Evolutionary conservation across 2,888 invertebrate species (phyloP).

Genomic region (Drosophila atripex): DNA sequence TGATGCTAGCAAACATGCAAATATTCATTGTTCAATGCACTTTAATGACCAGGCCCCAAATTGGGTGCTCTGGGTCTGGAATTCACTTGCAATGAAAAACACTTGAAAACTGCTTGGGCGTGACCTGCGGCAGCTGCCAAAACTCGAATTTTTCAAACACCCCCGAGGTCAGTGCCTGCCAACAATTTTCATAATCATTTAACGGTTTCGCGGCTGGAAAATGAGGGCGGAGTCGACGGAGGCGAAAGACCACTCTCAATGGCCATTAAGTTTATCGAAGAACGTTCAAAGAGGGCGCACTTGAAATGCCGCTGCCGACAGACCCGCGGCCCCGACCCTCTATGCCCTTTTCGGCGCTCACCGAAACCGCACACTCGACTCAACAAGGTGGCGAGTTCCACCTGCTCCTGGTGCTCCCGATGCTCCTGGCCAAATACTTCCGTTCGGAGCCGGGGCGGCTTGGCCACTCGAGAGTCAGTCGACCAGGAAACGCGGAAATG

Average conservation of each 20-base stretch:
- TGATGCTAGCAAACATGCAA: slow-evolving; percentile 13
- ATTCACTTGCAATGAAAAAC: slow-evolving; percentile 33
- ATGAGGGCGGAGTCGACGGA: slow-evolving; percentile 6
- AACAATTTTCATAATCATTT: slow-evolving; percentile 76
- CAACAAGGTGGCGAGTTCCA: slow-evolving; percentile 64
- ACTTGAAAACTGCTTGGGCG: slow-evolving; percentile 68
- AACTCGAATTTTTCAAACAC: slow-evolving; percentile 22
- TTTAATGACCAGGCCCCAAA: slow-evolving; percentile 17
- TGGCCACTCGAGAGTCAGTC: slow-evolving; percentile 61
- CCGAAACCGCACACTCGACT: slow-evolving; percentile 66
- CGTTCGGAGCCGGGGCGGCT: slow-evolving; percentile 18
- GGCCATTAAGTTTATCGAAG: slow-evolving; percentile 78
- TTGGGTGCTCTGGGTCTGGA: slow-evolving; percentile 27
- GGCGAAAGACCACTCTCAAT: slow-evolving; percentile 57
- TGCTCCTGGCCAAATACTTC: slow-evolving; percentile 49
- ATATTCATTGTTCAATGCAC: slow-evolving; percentile 1
- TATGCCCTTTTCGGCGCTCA: slow-evolving; percentile 49
- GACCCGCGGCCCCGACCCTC: slow-evolving; percentile 20
- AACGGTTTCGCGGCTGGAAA: slow-evolving; percentile 49
- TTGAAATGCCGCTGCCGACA: slow-evolving; percentile 49
- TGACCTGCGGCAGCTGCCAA: slow-evolving; percentile 63
- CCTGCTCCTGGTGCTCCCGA: slow-evolving; percentile 42
- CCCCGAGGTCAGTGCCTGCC: slow-evolving; percentile 64
- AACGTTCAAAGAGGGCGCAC: slow-evolving; percentile 63
- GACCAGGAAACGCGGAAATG: slow-evolving; percentile 65